These are phyloP conservation scores for Teleopsis dalmanni DNA, from an alignment of 1,140 invertebrate genomes.

Conservation along the genomic window DNA sequence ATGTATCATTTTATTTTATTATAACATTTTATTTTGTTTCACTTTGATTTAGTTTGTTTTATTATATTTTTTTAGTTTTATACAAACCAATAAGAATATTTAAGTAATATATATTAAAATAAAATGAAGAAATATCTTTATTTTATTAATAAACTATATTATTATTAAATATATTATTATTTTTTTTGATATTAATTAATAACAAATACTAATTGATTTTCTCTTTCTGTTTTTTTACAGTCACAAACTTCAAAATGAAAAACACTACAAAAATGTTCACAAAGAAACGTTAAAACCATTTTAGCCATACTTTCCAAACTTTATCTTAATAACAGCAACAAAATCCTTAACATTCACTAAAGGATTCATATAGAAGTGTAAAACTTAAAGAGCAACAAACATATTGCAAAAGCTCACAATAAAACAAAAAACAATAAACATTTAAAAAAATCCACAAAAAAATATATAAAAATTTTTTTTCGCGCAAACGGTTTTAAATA, in stretches of 20 bases:
- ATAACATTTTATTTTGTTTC: neutral
- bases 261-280: no score
- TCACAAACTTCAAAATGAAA: no score
- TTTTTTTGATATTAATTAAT: neutral
- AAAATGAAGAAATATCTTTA: neutral
- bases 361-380: neutral
- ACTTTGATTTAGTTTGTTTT: neutral
- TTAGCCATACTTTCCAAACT: no score
- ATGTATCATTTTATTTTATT: neutral
- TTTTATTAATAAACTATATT: neutral
- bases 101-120: neutral
- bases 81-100: neutral
- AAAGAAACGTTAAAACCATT: no score
- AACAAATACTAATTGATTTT: neutral
- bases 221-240: no score
- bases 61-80: neutral
- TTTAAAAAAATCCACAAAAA: neutral
- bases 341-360: no score
- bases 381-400: neutral
- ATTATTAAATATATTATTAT: neutral
- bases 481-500: conserved; percentile 18
- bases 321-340: neutral
- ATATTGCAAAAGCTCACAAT: neutral
- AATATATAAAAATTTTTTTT: neutral
- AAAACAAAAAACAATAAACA: neutral